These are phyloP conservation scores for Drosophila azteca DNA, from an alignment of 1,140 invertebrate genomes.

Conservation along the genomic window DNA sequence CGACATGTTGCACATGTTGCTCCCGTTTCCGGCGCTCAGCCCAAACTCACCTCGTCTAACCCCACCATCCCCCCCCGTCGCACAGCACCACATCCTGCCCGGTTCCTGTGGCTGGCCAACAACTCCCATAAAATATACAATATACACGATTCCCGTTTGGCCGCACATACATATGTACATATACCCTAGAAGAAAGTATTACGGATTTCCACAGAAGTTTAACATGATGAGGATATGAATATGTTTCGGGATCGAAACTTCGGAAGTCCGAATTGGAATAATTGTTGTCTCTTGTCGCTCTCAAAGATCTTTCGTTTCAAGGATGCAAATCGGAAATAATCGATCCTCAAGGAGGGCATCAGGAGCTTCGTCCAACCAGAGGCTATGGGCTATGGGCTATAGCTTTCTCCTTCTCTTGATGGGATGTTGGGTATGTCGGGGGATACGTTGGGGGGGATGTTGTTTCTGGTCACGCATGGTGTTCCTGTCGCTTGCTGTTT, in stretches of 20 bases:
- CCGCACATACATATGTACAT: too few relatives aligned
- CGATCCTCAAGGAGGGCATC: too few relatives aligned
- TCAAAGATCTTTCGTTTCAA: too few relatives aligned
- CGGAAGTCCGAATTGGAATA: too few relatives aligned
- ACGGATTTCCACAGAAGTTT: too few relatives aligned
- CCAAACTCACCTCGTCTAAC: conserved; percentile 21
- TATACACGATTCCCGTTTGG: conserved; percentile 43
- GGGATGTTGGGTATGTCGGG: conserved; percentile 26
- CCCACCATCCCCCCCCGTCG: conserved; percentile 3
- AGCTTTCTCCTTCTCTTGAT: conserved; percentile 24
- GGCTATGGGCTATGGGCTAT: too few relatives aligned
- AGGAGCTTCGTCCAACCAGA: too few relatives aligned
- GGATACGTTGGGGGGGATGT: conserved; percentile 41
- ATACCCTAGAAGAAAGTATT: too few relatives aligned
- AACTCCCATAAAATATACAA: conserved; percentile 74
- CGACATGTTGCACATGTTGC: conserved; percentile 81
- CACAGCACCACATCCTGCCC: background rate
- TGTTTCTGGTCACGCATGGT: conserved; percentile 77
- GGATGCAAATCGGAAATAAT: too few relatives aligned
- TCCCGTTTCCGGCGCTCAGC: conserved; percentile 67
- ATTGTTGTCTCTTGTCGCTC: too few relatives aligned
- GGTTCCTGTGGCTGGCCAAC: conserved; percentile 25
- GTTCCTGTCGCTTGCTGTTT: conserved; percentile 77
- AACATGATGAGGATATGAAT: too few relatives aligned
- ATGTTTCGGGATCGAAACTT: too few relatives aligned